Percentiles rank a stretch among this genome's conserved stretches.
Conservation (phyloP, 2,797 vertebrate species). For the Clarias fuscus region DNA sequence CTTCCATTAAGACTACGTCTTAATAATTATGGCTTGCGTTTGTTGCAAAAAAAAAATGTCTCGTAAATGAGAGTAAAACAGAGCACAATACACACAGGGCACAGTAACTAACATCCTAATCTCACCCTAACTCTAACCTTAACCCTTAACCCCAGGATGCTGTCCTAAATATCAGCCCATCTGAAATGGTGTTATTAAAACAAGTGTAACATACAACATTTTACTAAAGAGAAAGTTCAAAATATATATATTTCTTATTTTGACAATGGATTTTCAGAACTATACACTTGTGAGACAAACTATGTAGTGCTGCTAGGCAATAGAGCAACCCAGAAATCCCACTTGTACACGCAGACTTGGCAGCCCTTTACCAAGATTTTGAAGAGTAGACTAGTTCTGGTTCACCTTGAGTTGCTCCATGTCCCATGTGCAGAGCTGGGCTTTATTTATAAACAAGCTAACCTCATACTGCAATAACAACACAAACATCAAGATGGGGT, state of each 20-base stretch:
- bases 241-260: not conserved
- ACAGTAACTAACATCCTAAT: not conserved
- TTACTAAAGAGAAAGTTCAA: not conserved
- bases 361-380: slow-evolving; percentile 71
- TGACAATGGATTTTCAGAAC: slow-evolving; percentile 5
- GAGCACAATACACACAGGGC: not conserved
- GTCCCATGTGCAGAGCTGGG: slow-evolving; percentile 64
- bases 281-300: slow-evolving; percentile 3
- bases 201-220: not conserved
- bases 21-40: not conserved
- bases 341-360: slow-evolving; percentile 59
- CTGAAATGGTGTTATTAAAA: slow-evolving; percentile 1
- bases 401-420: slow-evolving; percentile 73
- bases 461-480: slow-evolving; percentile 73
- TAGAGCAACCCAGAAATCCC: slow-evolving; percentile 38
- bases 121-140: no score
- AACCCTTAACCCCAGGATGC: not conserved
- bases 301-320: slow-evolving; percentile 13
- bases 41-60: not conserved
- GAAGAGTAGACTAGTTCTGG: slow-evolving; percentile 64
- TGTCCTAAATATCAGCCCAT: slow-evolving; percentile 9
- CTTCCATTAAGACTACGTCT: not conserved
- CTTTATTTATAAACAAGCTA: slow-evolving; percentile 82
- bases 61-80: not conserved
- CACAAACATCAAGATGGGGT: slow-evolving; percentile 75